Evolutionary conservation across 2,888 invertebrate species (phyloP), one percentile per base, ranked within the genome.

Genomic region (Oasisia sp.): DNA sequence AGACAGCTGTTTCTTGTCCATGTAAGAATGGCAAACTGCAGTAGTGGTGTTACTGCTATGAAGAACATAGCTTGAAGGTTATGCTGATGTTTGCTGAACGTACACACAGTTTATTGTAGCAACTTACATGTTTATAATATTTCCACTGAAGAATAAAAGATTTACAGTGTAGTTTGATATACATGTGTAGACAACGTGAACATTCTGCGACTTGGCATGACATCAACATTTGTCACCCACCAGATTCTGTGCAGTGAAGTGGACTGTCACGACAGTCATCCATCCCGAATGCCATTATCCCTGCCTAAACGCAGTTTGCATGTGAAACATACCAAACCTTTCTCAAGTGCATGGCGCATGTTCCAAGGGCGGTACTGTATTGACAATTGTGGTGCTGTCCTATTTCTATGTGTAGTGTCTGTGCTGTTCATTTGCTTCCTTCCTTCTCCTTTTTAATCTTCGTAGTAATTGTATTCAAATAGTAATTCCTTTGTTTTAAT

Each of bases 291-390:
- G 74, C 74, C 27, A 27, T 27, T 19, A 74, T 19, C 5, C 74
- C 14, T 74, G 74, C 74, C 7, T 74, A 74, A 19, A n/a, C 27
- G 74, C 74, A 74, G 74, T 74, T n/a, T 74, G 74, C 74, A 74
- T 74, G 74, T 74, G 27, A 74, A 74, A 74, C 74, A 74, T 74
- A 27, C 27, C 74, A 19, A 74, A 74, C 27, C 74, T 74, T 50
- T 74, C 74, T 74, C 74, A 7, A 74, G 74, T 74, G 74, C 74
- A 74, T 74, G 74, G 74, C n/a, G 74, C 74, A 74, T 74, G 74
- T 74, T n/a, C 74, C 74, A 74, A n/a, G 74, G 3, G 14, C 74
- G 27, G 74, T n/a, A 27, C 74, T 74, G 19, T 74, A 74, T 74
- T 27, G 19, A 74, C 74, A 19, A 27, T 74, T 74, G 74, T 74